Base-by-base conservation (phyloP, 2,888 invertebrate genomes). In the Amblyjoppa fuscipennis region DNA sequence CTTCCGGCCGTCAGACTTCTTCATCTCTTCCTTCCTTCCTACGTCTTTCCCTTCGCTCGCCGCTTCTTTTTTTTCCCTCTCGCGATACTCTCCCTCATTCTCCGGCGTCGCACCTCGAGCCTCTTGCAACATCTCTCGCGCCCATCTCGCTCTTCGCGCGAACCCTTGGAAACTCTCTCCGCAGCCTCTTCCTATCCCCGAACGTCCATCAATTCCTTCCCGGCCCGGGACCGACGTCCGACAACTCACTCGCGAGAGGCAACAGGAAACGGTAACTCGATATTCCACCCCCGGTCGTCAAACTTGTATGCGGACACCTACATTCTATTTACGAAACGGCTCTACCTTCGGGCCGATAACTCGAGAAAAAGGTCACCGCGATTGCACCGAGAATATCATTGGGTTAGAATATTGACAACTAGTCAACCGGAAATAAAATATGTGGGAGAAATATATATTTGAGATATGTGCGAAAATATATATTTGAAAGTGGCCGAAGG, bases 191-290 rank as follows among this genome's bases (percentile, higher is more conserved):
- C 31, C 31, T 34, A 74, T 75, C 31, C 68, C 69, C 66, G 81
- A 82, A 82, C 84, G 59, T 86, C 87, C 78, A 81, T 86, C 86
- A 87, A 86, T 80, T 66, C 51, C 70, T 5, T 70, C 38, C 69
- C 3, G 13, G 45, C 3, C 45, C 45, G 11, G 79, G 56, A 64
- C 64, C 78, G 77, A 84, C 83, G 77, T 69, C 70, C 70, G 56
- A 84, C 77, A 82, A 69, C 86, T 87, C 86, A 88, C 49, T 25
- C 59, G 75, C 28, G 45, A 41, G 74, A 59, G 53, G 73, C 38
- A 41, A 20, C 68, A 81, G 81, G 81, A 81, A 82, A 76, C 73
- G 41, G 69, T 74, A 78, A 78, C 69, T 83, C 74, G 74, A 69
- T 79, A 79, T 69, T 83, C 20, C 51, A 69, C 45, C 61, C 38